Conservation (phyloP, 2,113 vertebrate genomes). For the Brachyhypopomus gauderio region DNA sequence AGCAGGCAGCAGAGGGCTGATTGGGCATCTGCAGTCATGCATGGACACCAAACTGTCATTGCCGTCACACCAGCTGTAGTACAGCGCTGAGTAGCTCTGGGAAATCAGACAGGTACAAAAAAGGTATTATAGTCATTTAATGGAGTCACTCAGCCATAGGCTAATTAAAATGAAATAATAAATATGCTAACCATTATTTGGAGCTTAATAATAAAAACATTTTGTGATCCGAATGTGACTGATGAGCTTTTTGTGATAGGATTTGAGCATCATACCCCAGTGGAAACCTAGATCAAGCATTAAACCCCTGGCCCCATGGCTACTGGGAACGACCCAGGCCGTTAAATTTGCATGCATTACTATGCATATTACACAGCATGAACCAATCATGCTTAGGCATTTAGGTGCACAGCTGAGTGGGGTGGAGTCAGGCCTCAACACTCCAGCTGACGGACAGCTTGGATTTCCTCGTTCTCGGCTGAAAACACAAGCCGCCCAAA, state of each 20-base stretch:
- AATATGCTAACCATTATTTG: no score
- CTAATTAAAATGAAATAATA: no score
- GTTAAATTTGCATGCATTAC: conserved; percentile 58
- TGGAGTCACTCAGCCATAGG: no score
- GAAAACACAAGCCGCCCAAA: conserved; percentile 9
- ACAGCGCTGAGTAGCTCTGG: no score
- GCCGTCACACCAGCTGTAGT: no score
- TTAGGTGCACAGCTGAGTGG: conserved; percentile 34
- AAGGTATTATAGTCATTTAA: no score
- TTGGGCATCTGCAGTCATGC: no score
- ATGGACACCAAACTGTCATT: no score
- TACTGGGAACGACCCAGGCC: conserved; percentile 29
- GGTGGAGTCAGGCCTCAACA: conserved; percentile 45
- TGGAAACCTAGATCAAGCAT: not conserved
- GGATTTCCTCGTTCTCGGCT: not conserved
- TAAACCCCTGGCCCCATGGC: not conserved
- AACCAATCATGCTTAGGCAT: conserved; percentile 60
- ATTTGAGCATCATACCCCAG: not conserved
- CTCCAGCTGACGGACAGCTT: not conserved
- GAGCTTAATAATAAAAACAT: no score
- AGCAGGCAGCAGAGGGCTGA: no score
- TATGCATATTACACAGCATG: conserved; percentile 62
- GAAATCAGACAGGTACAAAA: no score
- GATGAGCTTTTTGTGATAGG: not conserved
- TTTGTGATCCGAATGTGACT: no score